These are phyloP conservation scores for Oncorhynchus tshawytscha DNA, from an alignment of 2,113 vertebrate genomes.

Conservation along the genomic window DNA sequence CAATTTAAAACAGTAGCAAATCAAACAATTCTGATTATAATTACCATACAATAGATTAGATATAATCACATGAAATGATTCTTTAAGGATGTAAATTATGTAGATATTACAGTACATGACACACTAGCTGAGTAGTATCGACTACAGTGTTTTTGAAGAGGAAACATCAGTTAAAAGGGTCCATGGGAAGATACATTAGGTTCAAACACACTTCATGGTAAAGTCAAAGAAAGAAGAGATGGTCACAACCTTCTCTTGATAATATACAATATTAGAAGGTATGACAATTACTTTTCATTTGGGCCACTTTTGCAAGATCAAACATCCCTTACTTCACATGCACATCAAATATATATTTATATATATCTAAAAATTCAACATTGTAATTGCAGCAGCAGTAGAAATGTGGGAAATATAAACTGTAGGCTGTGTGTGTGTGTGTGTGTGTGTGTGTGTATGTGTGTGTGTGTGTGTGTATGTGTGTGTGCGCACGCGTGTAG, in stretches of 20 bases:
- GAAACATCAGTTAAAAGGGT: conserved; percentile 23
- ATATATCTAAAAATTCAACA: background rate
- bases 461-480: too few relatives aligned
- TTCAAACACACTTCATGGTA: background rate
- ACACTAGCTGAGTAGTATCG: conserved; percentile 25
- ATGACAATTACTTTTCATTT: conserved; percentile 1
- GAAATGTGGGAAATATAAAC: background rate
- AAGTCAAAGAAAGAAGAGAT: background rate
- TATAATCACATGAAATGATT: background rate
- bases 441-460: too few relatives aligned
- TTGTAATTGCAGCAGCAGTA: background rate
- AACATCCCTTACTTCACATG: conserved; percentile 34
- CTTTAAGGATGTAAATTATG: background rate
- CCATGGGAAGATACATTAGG: background rate
- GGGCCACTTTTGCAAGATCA: background rate
- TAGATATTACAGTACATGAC: background rate
- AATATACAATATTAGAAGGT: background rate
- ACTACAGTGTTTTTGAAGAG: conserved; percentile 24
- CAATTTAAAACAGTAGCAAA: conserved; percentile 17
- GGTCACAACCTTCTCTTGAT: too few relatives aligned
- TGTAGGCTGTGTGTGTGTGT: background rate
- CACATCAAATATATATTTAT: conserved; percentile 21
- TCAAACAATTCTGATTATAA: background rate
- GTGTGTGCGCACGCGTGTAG: background rate
- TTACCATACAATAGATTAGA: background rate